Conservation (phyloP, 2,888 invertebrate species). For the Athetis lepigone region DNA sequence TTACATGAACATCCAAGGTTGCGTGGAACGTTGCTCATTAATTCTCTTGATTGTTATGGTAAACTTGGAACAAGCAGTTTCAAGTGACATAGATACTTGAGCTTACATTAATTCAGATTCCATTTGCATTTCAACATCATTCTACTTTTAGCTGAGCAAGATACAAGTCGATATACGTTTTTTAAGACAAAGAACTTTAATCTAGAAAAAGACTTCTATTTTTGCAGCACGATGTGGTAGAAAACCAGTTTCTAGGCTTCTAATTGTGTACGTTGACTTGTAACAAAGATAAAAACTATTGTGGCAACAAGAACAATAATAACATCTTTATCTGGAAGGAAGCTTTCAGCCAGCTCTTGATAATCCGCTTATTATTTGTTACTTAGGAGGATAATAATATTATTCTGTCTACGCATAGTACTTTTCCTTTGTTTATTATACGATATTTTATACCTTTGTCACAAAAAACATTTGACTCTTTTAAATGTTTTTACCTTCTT, state of each 20-base stretch:
- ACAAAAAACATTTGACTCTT: not conserved
- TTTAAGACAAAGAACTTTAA: constrained; percentile 44
- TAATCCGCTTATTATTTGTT: constrained; percentile 53
- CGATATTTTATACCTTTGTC: constrained; percentile 4
- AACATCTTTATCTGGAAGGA: constrained; percentile 38
- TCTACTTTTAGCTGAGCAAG: not conserved
- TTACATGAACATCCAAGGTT: constrained; percentile 50
- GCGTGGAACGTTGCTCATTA: constrained; percentile 33
- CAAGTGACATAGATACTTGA: constrained; percentile 22
- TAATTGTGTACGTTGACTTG: constrained; percentile 43
- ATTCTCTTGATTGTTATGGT: constrained; percentile 32
- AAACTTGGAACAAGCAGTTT: constrained; percentile 38
- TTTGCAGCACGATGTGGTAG: constrained; percentile 28
- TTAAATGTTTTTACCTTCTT: constrained; percentile 18
- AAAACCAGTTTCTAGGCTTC: constrained; percentile 36
- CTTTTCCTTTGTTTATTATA: constrained; percentile 6
- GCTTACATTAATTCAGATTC: constrained; percentile 23
- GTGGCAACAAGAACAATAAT: constrained; percentile 33
- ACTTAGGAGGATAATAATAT: constrained; percentile 44
- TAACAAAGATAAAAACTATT: constrained; percentile 48
- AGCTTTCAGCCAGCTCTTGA: constrained; percentile 31
- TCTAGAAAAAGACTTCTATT: constrained; percentile 23
- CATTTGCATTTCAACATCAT: constrained; percentile 24
- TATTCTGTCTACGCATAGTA: constrained; percentile 1
- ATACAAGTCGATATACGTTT: not conserved